These are phyloP conservation scores for Blennius ocellaris DNA, from an alignment of 2,113 vertebrate species.

Conservation along the genomic window DNA sequence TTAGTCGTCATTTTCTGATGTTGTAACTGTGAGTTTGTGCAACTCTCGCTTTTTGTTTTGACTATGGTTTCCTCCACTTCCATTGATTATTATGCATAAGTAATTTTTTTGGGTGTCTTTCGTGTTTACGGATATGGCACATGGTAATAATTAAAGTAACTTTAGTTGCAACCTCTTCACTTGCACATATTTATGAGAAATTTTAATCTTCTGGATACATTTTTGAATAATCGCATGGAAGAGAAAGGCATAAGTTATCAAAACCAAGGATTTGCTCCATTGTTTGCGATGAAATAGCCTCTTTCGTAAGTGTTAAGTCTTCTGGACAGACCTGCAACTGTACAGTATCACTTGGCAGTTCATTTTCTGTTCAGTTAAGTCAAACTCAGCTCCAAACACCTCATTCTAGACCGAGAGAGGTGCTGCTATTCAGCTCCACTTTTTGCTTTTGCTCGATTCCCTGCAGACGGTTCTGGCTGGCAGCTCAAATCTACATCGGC, in stretches of 20 bases:
- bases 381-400: slow-evolving; percentile 26
- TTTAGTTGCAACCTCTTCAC: background rate
- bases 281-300: too few species aligned
- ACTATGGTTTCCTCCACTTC: too few species aligned
- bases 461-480: slow-evolving; percentile 59
- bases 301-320: too few species aligned
- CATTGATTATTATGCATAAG: too few species aligned
- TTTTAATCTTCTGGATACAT: background rate
- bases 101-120: background rate
- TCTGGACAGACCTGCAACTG: background rate
- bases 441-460: slow-evolving; percentile 51
- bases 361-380: slow-evolving; percentile 25
- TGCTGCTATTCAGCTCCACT: slow-evolving; percentile 53
- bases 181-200: background rate
- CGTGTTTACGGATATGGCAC: too few species aligned
- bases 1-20: too few species aligned
- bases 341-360: background rate
- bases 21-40: too few species aligned
- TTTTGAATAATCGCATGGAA: too few species aligned
- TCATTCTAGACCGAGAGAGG: slow-evolving; percentile 40
- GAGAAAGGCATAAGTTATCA: background rate
- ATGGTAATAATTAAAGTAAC: too few species aligned
- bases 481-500: slow-evolving; percentile 41
- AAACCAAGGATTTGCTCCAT: background rate
- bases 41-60: too few species aligned